Evolutionary conservation across 2,888 invertebrate genomes (phyloP).

Genomic region (Aphodius granarius): DNA sequence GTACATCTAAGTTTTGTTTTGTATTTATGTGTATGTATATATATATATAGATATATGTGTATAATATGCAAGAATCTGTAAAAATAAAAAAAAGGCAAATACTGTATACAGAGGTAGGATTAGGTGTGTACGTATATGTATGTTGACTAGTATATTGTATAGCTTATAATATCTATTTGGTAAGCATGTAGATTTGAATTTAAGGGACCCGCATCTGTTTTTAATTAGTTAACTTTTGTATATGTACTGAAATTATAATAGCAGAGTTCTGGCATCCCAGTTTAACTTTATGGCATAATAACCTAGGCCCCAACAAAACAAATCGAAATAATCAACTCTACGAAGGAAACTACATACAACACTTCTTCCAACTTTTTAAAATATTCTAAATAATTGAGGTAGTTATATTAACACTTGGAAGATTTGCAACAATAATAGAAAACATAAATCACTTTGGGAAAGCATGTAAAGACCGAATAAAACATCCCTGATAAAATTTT

Average conservation of each 20-base stretch:
- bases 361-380: no score
- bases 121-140: slow-evolving; percentile 26
- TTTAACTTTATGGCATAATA: neutral
- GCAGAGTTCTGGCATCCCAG: neutral
- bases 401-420: neutral
- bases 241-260: neutral
- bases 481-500: neutral
- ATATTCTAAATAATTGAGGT: neutral
- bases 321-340: neutral
- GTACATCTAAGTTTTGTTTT: neutral
- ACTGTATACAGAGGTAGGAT: slow-evolving; percentile 47
- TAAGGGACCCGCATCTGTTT: neutral
- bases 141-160: slow-evolving; percentile 35
- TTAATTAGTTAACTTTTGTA: neutral
- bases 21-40: neutral
- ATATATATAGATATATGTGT: no score
- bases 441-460: neutral
- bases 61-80: neutral
- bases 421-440: neutral
- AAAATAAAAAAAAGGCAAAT: slow-evolving; percentile 34
- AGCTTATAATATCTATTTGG: slow-evolving; percentile 46
- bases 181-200: slow-evolving; percentile 17
- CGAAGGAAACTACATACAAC: no score
- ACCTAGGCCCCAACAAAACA: neutral
- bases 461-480: neutral